These are phyloP conservation scores for Pristionchus fissidentatus DNA, from an alignment of 2,888 invertebrate species.

Conservation along the genomic window DNA sequence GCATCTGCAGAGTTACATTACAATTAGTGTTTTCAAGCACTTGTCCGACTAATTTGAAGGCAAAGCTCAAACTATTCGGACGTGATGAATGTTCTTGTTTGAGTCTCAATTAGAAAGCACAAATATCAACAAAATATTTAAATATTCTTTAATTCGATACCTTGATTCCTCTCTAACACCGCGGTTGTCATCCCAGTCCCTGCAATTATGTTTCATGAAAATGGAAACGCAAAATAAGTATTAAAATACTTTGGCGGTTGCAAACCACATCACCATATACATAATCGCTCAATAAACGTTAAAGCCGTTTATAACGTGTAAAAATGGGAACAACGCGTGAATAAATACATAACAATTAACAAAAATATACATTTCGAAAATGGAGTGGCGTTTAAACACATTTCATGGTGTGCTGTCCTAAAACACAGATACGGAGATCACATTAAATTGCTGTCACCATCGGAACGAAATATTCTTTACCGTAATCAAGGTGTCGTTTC, in stretches of 20 bases:
- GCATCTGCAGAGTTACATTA: too few relatives aligned
- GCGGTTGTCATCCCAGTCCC: constrained; percentile 87
- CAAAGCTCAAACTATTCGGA: too few relatives aligned
- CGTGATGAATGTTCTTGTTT: too few relatives aligned
- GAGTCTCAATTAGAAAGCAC: too few relatives aligned
- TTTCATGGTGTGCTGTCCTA: constrained; percentile 24
- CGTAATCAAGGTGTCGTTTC: neutral
- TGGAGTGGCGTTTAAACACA: neutral
- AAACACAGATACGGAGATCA: neutral
- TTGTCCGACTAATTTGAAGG: too few relatives aligned
- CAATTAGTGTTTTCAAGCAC: too few relatives aligned
- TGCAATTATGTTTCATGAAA: neutral
- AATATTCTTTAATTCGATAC: constrained; percentile 78
- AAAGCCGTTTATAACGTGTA: neutral
- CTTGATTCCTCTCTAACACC: constrained; percentile 90
- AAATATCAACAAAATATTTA: neutral
- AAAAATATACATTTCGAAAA: constrained; percentile 14
- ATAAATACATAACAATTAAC: neutral
- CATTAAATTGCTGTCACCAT: neutral
- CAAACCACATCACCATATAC: too few relatives aligned
- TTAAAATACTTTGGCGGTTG: neutral
- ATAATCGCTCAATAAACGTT: neutral
- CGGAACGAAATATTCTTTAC: constrained; percentile 11
- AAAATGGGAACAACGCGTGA: neutral
- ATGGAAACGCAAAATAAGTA: neutral